Conservation (phyloP, 2,113 vertebrate genomes). For the Pseudorasbora parva region DNA sequence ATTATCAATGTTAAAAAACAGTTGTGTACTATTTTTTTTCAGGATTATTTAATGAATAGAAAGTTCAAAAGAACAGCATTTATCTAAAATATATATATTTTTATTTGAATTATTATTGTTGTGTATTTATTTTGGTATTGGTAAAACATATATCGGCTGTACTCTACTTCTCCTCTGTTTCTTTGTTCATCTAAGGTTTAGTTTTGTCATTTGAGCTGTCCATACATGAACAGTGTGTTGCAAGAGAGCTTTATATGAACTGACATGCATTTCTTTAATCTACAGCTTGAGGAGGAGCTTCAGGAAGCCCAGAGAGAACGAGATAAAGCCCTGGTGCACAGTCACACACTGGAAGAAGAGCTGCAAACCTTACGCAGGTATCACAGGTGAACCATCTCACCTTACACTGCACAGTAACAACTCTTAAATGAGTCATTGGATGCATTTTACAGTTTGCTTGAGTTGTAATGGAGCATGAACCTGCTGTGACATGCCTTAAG, state of each 20-base stretch:
- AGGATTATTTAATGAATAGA: too few relatives aligned
- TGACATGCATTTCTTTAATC: constrained; percentile 20
- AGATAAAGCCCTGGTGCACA: constrained; percentile 75
- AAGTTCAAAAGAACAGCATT: too few relatives aligned
- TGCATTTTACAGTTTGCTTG: neutral
- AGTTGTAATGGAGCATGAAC: neutral
- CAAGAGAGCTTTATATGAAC: neutral
- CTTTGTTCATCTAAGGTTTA: neutral
- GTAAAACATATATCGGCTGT: neutral
- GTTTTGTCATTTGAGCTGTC: neutral
- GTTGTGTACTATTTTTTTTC: too few relatives aligned
- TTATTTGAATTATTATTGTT: too few relatives aligned
- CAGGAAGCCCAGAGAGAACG: constrained; percentile 75
- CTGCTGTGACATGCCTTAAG: neutral
- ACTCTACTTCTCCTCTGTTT: neutral
- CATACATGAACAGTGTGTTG: neutral
- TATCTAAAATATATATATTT: too few relatives aligned
- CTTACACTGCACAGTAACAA: neutral
- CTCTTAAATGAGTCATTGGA: neutral
- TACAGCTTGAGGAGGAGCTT: constrained; percentile 74
- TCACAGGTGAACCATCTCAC: constrained; percentile 78
- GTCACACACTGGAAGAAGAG: constrained; percentile 81
- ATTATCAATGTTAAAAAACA: too few relatives aligned
- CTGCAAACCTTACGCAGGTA: constrained; percentile 77
- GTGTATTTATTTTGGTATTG: neutral